Evolutionary conservation across 2,888 invertebrate species (phyloP), one percentile per base, ranked within the genome.

Genomic region (Lasius fuliginosus): DNA sequence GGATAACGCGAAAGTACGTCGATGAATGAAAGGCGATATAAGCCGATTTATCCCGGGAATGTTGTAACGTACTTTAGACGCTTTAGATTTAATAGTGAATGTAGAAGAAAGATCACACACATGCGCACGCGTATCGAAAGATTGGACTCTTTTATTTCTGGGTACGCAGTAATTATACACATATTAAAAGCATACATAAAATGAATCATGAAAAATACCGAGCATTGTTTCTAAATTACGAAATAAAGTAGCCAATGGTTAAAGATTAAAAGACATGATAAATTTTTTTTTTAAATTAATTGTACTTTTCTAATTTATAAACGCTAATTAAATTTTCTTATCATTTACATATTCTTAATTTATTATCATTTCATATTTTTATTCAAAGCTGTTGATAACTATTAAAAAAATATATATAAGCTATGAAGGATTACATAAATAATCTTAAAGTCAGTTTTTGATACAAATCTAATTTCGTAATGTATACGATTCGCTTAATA

Each of bases 1-100:
- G 53, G 82, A 77, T 64, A 77, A 56, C 77, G 75, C 46, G 60
- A 81, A 74, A 74, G 46, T 77, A 33, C 82, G 53, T 27, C 30
- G 49, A 27, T 42, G 49, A 77, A 77, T 65, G 53, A 82, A 77
- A 64, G 30, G 18, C 5, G 77, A 77, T 77, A 77, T 27, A 77
- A 82, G 77, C 62, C 73, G 74, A n/a, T 69, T 60, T 46, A 81
- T 81, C 23, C 18, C 12, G 33, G 33, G 33, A 46, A 36, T 36
- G 23, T 79, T 33, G 58, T 33, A 6, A 46, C 18, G 69, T 53
- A 53, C n/a, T 60, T 73, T 42, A 40, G 30, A n/a, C 27, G 18
- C 23, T 23, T 23, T 33, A 36, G 18, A 9, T 36, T 30, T 42
- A 65, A 46, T 56, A 30, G 27, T 23, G 23, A 40, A 53, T 40